Base-by-base conservation (phyloP, 2,113 vertebrate genomes). In the Myotis brandtii region DNA sequence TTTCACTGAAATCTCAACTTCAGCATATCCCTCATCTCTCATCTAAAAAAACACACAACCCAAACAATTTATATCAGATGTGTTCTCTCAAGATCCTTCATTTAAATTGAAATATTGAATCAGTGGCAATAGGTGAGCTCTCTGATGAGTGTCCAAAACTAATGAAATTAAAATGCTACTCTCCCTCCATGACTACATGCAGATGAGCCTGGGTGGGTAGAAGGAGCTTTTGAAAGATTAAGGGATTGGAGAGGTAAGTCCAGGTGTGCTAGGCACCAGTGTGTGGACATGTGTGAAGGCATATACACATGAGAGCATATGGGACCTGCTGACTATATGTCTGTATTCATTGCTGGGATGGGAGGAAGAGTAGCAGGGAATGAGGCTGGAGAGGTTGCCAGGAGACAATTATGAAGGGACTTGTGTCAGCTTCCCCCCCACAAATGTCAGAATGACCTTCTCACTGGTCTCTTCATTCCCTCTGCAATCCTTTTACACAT, bases 261-360 rank as follows among this genome's bases (percentile, higher is more conserved):
- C n/a, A n/a, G 17, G 21, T 27, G 25, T 54, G 34, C 34, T 5
- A 6, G 34, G 46, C 9, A 25, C 23, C 17, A 8, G 21, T 1
- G 0, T 6, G 2, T 20, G 69, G 14, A 13, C 6, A 2, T 2
- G 5, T 8, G 1, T 23, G 27, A 20, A 43, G 23, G 34, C 1
- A 1, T 50, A n/a, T n/a, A 2, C 10, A 7, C 0, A 0, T n/a
- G n/a, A 43, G 17, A 17, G 52, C 17, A 25, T 1, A 5, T 0
- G 14, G 5, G 21, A 5, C 23, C 8, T 32, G 27, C 3, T 6
- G 7, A 13, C n/a, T 16, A 16, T 14, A 18, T 1, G 2, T 6
- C 6, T 64, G 5, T 3, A 1, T 32, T 34, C 27, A 3, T 34
- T 14, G 12, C 21, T 12, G 37, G 18, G 9, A 34, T 13, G 2